Evolutionary conservation across 1,140 invertebrate species (phyloP).

Genomic region (Phthorimaea operculella): DNA sequence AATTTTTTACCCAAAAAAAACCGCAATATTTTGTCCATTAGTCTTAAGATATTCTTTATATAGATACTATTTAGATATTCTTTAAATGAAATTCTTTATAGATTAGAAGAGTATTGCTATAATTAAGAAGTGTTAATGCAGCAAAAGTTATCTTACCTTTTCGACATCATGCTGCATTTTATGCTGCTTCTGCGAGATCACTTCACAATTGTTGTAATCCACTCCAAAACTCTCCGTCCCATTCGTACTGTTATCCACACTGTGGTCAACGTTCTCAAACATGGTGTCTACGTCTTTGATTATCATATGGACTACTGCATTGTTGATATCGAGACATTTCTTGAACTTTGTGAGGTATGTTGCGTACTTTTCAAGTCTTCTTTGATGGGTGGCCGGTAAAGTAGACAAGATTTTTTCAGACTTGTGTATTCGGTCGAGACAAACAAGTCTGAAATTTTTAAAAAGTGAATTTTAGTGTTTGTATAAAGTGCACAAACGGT

Average conservation of each 20-base stretch:
- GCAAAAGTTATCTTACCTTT: too few relatives aligned
- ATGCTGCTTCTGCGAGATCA: constrained; percentile 48
- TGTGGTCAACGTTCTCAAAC: constrained; percentile 72
- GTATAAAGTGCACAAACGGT: too few relatives aligned
- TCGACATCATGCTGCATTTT: constrained; percentile 63
- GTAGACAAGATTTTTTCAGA: constrained; percentile 79
- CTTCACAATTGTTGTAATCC: constrained; percentile 55
- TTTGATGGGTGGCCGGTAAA: constrained; percentile 81
- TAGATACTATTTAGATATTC: too few relatives aligned
- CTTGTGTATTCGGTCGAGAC: constrained; percentile 74
- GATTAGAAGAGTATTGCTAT: too few relatives aligned
- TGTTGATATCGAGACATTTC: constrained; percentile 86
- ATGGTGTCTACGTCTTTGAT: constrained; percentile 84
- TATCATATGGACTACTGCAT: constrained; percentile 84
- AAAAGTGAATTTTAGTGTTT: neutral
- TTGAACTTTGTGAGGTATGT: constrained; percentile 80
- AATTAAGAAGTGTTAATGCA: too few relatives aligned
- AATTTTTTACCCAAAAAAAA: too few relatives aligned
- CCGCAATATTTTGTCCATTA: too few relatives aligned
- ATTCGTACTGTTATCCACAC: constrained; percentile 27
- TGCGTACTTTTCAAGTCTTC: constrained; percentile 79
- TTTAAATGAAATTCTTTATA: too few relatives aligned
- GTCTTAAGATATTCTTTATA: too few relatives aligned
- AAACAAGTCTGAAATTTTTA: constrained; percentile 53
- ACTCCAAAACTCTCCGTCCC: constrained; percentile 46